phyloP scores from a whole-genome alignment of 2,113 vertebrate genomes.

The Variabilichromis moorii region DNA sequence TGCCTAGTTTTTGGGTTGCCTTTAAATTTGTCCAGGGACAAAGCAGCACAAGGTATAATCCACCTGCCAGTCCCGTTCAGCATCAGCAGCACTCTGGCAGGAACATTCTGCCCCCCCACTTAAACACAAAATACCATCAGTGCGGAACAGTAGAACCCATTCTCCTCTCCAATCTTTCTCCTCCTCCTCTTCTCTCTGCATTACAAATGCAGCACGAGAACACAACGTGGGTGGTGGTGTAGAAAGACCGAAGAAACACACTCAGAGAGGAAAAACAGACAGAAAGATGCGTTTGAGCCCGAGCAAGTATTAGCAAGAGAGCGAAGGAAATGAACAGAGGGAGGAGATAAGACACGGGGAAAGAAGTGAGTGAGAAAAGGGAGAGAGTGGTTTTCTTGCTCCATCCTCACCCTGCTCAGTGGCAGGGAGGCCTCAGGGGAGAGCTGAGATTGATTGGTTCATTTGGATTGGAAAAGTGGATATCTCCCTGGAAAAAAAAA shows the following conservation, averaged over 20 bases:
- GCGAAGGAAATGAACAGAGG: conserved; percentile 19
- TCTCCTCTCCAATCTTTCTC: conserved; percentile 36
- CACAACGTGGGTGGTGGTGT: conserved; percentile 13
- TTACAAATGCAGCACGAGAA: conserved; percentile 36
- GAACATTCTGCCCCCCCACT: conserved; percentile 69
- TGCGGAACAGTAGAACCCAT: conserved; percentile 60
- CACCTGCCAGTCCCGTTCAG: conserved; percentile 71
- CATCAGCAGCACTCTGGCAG: conserved; percentile 63
- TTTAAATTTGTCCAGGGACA: conserved; percentile 74
- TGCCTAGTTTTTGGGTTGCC: conserved; percentile 56
- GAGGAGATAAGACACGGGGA: conserved; percentile 13
- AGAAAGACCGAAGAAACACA: conserved; percentile 17
- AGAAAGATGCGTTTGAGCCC: conserved; percentile 9
- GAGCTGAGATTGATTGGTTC: conserved; percentile 67
- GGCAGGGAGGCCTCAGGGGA: conserved; percentile 33
- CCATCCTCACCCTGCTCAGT: background rate
- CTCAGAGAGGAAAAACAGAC: background rate
- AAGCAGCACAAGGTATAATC: conserved; percentile 68
- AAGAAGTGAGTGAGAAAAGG: conserved; percentile 23
- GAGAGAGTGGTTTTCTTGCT: background rate
- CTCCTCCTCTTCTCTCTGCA: conserved; percentile 19
- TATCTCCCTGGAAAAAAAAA: conserved; percentile 42
- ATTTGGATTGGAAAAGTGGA: conserved; percentile 73
- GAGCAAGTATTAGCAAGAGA: conserved; percentile 17
- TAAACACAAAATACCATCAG: conserved; percentile 71